Evolutionary conservation across 2,888 invertebrate genomes (phyloP), one percentile per base, ranked within the genome.

Genomic region (Aphrophora alni): DNA sequence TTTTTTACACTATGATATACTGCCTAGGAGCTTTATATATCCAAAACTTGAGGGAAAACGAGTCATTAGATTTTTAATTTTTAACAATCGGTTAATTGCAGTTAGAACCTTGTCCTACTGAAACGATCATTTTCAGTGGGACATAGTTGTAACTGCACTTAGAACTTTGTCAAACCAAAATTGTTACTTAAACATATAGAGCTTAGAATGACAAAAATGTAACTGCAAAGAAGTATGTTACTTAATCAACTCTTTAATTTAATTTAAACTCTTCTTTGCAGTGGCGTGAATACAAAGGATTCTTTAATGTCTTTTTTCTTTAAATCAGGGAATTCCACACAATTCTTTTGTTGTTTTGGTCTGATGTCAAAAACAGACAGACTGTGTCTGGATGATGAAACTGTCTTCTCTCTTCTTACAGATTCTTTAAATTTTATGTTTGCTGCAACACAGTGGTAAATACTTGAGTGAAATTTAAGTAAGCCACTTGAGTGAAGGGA

Each of bases 51-150:
- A 21, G 12, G 72, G 27, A n/a, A 27, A 72, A 33, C 21, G 71
- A 21, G 27, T n/a, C 17, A 1, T 71, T 71, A 21, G 71, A 14
- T 1, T 71, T 71, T 71, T 72, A 27, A 27, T 25, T 27, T 27
- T 38, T 26, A 27, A n/a, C 8, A 27, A 25, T 38, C 27, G 26
- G 17, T 72, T 26, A 72, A 72, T 33, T 72, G 72, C 72, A 72
- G 72, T 72, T 72, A 72, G 72, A 72, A 72, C 72, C 14, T 27
- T 72, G 72, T 72, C 72, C 72, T 27, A 72, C 27, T 72, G 72
- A 27, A 72, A 72, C 71, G 28, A 27, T 38, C 21, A 72, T 27
- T 27, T 26, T 26, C 72, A 72, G 28, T 27, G 1, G 28, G 21
- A 72, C 71, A 71, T n/a, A n/a, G n/a, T n/a, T n/a, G n/a, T n/a